Percentiles rank a stretch among this genome's conserved stretches.
Conservation (phyloP, 30 jellyfish, hydroid and myxozoan genomes). For the Clytia hemisphaerica region DNA sequence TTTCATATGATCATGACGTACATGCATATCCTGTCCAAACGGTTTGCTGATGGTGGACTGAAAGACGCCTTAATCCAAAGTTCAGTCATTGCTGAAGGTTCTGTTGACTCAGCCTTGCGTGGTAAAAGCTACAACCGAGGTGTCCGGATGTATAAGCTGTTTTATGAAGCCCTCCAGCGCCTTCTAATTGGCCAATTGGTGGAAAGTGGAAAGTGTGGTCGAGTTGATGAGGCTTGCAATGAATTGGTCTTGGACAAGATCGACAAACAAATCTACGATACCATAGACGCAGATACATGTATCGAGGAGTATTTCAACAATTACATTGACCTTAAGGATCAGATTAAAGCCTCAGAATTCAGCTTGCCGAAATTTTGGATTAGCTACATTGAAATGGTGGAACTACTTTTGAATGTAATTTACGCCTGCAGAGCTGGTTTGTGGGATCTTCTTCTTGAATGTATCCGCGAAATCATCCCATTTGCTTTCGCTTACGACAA, state of each 20-base stretch:
- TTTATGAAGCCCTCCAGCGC: constrained; percentile 36
- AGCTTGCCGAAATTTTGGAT: neutral
- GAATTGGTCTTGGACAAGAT: too few relatives aligned
- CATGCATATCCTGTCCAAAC: constrained; percentile 18
- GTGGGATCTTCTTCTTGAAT: constrained; percentile 2
- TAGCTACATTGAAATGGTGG: constrained; percentile 4
- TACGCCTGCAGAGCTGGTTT: constrained; percentile 6
- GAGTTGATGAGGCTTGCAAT: too few relatives aligned
- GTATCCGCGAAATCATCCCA: constrained; percentile 12
- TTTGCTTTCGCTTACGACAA: constrained; percentile 9
- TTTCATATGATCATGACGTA: constrained; percentile 36
- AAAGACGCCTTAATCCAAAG: constrained; percentile 31
- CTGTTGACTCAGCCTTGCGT: constrained; percentile 41
- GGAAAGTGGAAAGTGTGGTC: too few relatives aligned
- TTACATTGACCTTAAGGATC: too few relatives aligned
- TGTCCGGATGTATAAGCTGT: constrained; percentile 34
- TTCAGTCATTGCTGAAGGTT: constrained; percentile 50
- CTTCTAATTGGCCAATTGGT: too few relatives aligned
- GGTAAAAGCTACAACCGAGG: constrained; percentile 49
- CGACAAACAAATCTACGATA: too few relatives aligned
- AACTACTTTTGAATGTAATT: neutral
- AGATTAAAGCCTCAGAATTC: too few relatives aligned
- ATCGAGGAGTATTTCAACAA: too few relatives aligned
- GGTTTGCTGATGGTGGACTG: constrained; percentile 46
- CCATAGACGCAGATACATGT: too few relatives aligned